phyloP scores from a whole-genome alignment of 2,797 vertebrate species.

The Rhinichthys osculus region DNA sequence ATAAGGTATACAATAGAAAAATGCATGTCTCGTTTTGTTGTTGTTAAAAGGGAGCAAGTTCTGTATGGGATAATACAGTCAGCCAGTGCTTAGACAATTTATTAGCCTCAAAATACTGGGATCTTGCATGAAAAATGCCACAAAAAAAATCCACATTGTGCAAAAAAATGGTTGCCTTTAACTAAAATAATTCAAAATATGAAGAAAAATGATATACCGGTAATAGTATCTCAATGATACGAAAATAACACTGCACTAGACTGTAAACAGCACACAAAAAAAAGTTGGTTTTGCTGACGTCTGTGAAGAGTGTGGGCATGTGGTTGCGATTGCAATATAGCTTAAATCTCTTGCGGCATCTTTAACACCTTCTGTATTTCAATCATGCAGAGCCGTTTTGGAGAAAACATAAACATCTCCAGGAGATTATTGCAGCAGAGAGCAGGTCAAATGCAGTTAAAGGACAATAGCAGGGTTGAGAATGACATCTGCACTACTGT shows the following conservation, averaged over 20 bases:
- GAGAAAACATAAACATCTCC: not conserved
- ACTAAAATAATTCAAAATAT: not conserved
- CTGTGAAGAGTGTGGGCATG: not conserved
- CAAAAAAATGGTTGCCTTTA: not conserved
- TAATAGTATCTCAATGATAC: not conserved
- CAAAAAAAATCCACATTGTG: not conserved
- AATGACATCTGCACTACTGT: constrained; percentile 9
- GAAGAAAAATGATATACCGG: not conserved
- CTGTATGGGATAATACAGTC: not conserved
- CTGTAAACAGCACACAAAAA: not conserved
- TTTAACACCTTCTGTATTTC: not conserved
- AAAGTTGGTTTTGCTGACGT: not conserved
- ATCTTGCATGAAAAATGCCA: not conserved
- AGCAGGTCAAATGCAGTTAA: not conserved
- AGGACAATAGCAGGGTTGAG: constrained; percentile 5
- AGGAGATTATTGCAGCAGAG: constrained; percentile 11
- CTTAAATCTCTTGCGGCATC: not conserved
- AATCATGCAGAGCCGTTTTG: not conserved
- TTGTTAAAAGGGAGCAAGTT: not conserved
- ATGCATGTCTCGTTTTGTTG: not conserved
- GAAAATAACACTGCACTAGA: not conserved
- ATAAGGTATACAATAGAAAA: not conserved
- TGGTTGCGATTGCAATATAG: not conserved
- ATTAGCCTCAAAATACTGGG: not conserved
- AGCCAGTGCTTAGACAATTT: not conserved